These are phyloP conservation scores for Craseonycteris thonglongyai DNA, from an alignment of 2,113 vertebrate genomes.

Conservation along the genomic window DNA sequence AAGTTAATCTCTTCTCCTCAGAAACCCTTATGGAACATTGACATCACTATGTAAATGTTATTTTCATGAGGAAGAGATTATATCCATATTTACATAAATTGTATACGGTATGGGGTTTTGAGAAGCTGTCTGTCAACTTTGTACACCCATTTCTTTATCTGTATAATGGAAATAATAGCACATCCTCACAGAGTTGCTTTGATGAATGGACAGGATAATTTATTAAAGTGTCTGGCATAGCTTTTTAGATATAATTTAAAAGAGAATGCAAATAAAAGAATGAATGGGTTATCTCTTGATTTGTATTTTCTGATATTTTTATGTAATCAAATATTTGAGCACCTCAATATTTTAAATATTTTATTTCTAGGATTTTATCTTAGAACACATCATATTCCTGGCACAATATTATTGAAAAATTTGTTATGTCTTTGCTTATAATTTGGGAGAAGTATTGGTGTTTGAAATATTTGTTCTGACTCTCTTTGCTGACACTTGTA, in stretches of 20 bases:
- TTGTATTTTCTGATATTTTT: neutral
- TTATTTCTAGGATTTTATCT: conserved; percentile 12
- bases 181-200: neutral
- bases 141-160: neutral
- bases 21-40: neutral
- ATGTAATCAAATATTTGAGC: neutral
- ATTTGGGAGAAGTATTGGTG: neutral
- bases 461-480: conserved; percentile 34
- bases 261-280: neutral
- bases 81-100: neutral
- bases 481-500: neutral
- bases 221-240: neutral
- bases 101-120: neutral
- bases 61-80: neutral
- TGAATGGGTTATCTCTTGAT: neutral
- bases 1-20: neutral
- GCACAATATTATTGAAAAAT: neutral
- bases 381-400: neutral
- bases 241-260: conserved; percentile 2
- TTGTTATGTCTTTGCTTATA: neutral
- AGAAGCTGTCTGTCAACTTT: neutral
- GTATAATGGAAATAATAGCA: neutral
- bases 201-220: neutral
- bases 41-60: neutral
- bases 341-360: neutral